These are phyloP conservation scores for Drepana falcataria DNA, from an alignment of 2,888 invertebrate species.

Conservation along the genomic window DNA sequence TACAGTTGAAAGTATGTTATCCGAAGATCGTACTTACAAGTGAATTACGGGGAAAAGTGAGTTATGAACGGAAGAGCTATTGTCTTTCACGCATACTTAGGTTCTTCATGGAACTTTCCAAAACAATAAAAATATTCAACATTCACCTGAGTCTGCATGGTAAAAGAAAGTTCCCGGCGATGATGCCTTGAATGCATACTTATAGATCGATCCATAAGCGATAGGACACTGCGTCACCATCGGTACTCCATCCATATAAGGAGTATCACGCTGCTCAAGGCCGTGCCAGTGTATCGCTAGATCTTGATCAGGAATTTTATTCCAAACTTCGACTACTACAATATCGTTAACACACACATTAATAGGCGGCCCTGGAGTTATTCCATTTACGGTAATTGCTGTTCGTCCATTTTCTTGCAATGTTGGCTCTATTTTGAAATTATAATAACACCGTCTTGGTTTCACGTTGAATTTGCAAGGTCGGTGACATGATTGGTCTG, in stretches of 20 bases:
- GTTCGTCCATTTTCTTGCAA: conserved; percentile 46
- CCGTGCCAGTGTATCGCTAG: conserved; percentile 89
- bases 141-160: conserved; percentile 82
- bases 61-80: no score
- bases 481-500: conserved; percentile 65
- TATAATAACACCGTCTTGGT: conserved; percentile 60
- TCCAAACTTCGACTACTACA: conserved; percentile 84
- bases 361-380: conserved; percentile 73
- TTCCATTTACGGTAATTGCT: conserved; percentile 53
- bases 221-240: conserved; percentile 89
- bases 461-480: conserved; percentile 75
- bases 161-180: conserved; percentile 85
- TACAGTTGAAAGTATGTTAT: no score
- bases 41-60: no score
- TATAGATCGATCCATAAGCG: conserved; percentile 81
- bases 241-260: conserved; percentile 87
- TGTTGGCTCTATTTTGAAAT: conserved; percentile 56
- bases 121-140: no score
- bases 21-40: no score
- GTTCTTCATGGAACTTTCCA: no score
- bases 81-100: no score
- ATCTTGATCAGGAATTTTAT: conserved; percentile 83
- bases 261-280: conserved; percentile 77
- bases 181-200: conserved; percentile 84
- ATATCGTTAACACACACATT: conserved; percentile 86